Percentiles rank a stretch among this genome's conserved stretches.
phyloP scores from a whole-genome alignment of 2,113 vertebrate genomes.

The Pelvicachromis taeniatus region DNA sequence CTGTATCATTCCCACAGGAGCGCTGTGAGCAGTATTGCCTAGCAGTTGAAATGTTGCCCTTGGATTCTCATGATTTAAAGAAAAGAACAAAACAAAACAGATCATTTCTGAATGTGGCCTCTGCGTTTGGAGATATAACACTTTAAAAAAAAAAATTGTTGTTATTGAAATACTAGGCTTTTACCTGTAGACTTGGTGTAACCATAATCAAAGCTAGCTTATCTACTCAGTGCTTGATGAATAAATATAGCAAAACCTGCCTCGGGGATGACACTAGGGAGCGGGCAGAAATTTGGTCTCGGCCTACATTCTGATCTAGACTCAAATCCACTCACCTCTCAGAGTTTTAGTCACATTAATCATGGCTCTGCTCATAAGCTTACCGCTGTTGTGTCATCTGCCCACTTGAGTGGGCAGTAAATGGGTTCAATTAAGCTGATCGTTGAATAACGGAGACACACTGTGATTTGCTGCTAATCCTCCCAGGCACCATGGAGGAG shows the following conservation, averaged over 20 bases:
- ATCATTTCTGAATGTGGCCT: background rate
- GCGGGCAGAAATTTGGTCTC: background rate
- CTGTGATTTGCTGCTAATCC: constrained; percentile 13
- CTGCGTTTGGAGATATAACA: background rate
- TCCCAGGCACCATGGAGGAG: constrained; percentile 95
- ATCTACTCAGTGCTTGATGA: background rate
- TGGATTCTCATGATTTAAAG: constrained; percentile 1
- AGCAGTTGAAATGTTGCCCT: constrained; percentile 37
- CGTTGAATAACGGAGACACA: background rate
- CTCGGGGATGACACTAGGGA: background rate
- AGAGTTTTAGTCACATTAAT: background rate
- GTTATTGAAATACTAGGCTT: background rate
- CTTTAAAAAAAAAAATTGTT: background rate
- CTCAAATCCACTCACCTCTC: background rate
- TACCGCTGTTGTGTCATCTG: background rate
- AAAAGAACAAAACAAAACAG: background rate
- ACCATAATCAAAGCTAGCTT: background rate
- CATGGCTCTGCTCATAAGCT: background rate
- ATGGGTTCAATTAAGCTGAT: constrained; percentile 4
- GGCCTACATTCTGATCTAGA: background rate
- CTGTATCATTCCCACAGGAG: constrained; percentile 44
- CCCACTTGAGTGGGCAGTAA: background rate
- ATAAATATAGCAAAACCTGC: background rate
- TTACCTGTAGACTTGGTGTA: background rate
- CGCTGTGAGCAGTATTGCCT: constrained; percentile 28